A percentile compares a stretch with the other conserved stretches of the same genome.
phyloP scores from a whole-genome alignment of 2,888 invertebrate species.

The Oxystoma pomonae region DNA sequence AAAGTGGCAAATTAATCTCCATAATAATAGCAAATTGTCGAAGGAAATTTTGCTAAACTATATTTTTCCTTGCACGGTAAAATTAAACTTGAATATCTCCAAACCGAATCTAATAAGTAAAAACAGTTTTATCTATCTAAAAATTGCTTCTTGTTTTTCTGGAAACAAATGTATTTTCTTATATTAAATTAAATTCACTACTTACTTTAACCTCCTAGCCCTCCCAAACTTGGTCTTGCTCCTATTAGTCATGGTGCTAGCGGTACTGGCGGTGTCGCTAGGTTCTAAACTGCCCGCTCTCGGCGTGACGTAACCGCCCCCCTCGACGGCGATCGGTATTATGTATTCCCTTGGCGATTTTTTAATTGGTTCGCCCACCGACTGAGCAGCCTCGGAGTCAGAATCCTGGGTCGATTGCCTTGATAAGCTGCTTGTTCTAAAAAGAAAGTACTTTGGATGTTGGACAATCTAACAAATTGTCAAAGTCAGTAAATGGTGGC shows the following conservation, averaged over 20 bases:
- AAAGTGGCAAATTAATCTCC: too few relatives aligned
- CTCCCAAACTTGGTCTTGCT: constrained; percentile 51
- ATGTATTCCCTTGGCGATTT: constrained; percentile 89
- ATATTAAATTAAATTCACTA: constrained; percentile 21
- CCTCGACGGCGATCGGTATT: constrained; percentile 90
- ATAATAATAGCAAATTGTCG: too few relatives aligned
- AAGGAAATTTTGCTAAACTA: too few relatives aligned
- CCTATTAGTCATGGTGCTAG: constrained; percentile 53
- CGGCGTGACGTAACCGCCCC: constrained; percentile 80
- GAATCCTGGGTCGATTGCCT: constrained; percentile 66
- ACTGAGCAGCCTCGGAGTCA: constrained; percentile 61
- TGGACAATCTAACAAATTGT: too few relatives aligned
- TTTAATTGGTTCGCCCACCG: constrained; percentile 69
- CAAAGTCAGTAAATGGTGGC: too few relatives aligned
- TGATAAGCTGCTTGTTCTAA: constrained; percentile 48
- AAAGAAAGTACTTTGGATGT: too few relatives aligned
- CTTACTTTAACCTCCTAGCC: constrained; percentile 66
- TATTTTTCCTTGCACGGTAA: too few relatives aligned
- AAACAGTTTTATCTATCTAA: too few relatives aligned
- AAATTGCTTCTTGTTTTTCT: too few relatives aligned
- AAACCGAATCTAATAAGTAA: too few relatives aligned
- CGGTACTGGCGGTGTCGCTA: constrained; percentile 57
- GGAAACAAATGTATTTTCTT: background rate
- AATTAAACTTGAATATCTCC: too few relatives aligned
- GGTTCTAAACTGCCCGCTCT: constrained; percentile 73